Conservation (phyloP, 2,113 vertebrate species). For the Entelurus aequoreus region DNA sequence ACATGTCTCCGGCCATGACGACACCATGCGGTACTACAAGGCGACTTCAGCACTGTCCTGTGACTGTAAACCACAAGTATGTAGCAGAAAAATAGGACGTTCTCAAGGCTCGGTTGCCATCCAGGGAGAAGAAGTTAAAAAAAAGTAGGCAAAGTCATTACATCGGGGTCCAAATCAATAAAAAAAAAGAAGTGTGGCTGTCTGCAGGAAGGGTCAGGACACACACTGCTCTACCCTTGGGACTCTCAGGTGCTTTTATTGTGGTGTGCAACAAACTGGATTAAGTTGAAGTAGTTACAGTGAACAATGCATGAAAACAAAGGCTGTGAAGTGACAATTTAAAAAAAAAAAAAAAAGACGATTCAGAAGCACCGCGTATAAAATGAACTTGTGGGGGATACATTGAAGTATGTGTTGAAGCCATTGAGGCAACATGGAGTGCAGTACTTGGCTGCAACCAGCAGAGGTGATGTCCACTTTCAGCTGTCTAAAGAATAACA, state of each 20-base stretch:
- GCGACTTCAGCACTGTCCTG: not conserved
- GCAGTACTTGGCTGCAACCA: no score
- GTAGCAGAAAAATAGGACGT: conserved; percentile 1
- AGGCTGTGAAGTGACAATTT: no score
- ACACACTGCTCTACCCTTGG: conserved; percentile 1
- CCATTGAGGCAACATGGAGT: no score
- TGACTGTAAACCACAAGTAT: not conserved
- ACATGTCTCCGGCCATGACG: no score
- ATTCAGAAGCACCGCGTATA: no score
- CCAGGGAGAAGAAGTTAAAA: not conserved
- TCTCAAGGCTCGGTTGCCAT: not conserved
- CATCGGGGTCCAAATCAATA: conserved; percentile 2
- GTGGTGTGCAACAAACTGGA: conserved; percentile 1
- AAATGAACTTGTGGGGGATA: no score
- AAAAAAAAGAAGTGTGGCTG: not conserved
- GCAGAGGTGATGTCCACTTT: no score
- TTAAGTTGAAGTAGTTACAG: not conserved
- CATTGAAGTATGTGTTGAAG: no score
- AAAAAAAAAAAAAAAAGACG: no score
- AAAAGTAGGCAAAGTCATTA: conserved; percentile 11
- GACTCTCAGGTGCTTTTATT: not conserved
- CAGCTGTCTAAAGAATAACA: no score
- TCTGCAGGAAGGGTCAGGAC: not conserved
- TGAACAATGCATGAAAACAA: no score
- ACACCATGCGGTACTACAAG: no score